These are phyloP conservation scores for Baryphthengus martii DNA, from an alignment of 2,113 vertebrate genomes.

Conservation along the genomic window DNA sequence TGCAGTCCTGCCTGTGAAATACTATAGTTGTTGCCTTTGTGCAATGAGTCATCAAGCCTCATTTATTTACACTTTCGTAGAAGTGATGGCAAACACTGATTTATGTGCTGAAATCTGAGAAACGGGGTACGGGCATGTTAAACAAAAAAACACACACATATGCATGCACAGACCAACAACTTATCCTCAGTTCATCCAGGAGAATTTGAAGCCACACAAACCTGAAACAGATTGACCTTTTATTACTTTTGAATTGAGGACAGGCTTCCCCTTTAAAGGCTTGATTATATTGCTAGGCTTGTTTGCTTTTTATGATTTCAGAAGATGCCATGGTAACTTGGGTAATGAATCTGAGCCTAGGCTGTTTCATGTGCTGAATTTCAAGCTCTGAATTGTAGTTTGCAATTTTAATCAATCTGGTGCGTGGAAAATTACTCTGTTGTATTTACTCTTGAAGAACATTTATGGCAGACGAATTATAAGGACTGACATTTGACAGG, in stretches of 20 bases:
- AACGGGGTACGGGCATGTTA: not conserved
- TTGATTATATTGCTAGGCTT: slow-evolving; percentile 34
- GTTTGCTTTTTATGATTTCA: slow-evolving; percentile 59
- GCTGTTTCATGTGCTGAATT: slow-evolving; percentile 7
- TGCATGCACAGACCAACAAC: not conserved
- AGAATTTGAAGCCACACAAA: slow-evolving; percentile 40
- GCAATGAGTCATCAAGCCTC: slow-evolving; percentile 61
- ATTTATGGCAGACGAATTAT: not conserved
- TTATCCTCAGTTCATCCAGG: not conserved
- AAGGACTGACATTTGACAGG: not conserved
- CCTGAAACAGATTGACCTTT: slow-evolving; percentile 65
- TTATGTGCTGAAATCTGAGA: slow-evolving; percentile 57
- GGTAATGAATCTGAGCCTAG: slow-evolving; percentile 26
- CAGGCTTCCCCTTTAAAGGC: slow-evolving; percentile 52
- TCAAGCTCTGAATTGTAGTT: slow-evolving; percentile 14
- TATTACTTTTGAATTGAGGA: slow-evolving; percentile 65
- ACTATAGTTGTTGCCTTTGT: slow-evolving; percentile 56
- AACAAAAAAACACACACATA: not conserved
- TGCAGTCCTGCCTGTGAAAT: slow-evolving; percentile 73
- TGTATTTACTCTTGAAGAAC: slow-evolving; percentile 14
- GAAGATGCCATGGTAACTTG: slow-evolving; percentile 55
- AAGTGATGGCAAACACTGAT: slow-evolving; percentile 58
- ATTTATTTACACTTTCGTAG: slow-evolving; percentile 66
- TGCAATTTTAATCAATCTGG: slow-evolving; percentile 2
- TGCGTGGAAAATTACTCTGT: slow-evolving; percentile 13